Evolutionary conservation across 2,113 vertebrate genomes (phyloP), one percentile per base, ranked within the genome.

Genomic region (Seriola rivoliana): DNA sequence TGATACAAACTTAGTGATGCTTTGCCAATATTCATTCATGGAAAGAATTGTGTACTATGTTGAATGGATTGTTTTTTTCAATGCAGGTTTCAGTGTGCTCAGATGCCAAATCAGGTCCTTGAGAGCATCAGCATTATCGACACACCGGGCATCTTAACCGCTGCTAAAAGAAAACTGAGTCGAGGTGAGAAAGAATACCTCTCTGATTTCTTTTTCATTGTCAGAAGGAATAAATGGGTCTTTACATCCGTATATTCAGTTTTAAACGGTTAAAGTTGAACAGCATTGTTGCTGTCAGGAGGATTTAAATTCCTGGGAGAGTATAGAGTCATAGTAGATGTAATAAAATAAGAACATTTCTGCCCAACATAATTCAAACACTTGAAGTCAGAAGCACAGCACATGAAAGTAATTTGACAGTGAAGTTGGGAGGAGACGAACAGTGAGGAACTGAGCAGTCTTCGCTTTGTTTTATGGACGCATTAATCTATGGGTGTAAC

Each of bases 61-160:
- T 71, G 8, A 40, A 69, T 29, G 21, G 25, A 54, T 50, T 21
- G 36, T 13, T 46, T n/a, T 70, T 75, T 67, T 63, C 40, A 67
- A 42, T 58, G 14, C 83, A 96, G 96, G 91, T 97, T 97, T 89
- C 96, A 97, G 90, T 97, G 97, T 2, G 96, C 95, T 40, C 96
- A 97, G 81, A 85, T 97, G 68, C 96, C 96, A 66, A 97, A 97
- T 82, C 93, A 95, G 72, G 95, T 97, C 57, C 95, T 97, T 64
- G 95, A 97, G 76, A 97, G 95, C 72, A 95, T 97, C 74, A 97
- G 96, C 73, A 95, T 97, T 23, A 97, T 97, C 0, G 97, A 97
- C 92, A 97, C 97, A 0, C 97, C 97, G 0, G 96, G 97, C 21
- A 97, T 97, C 76, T 93, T 97, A 79, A 97, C 97, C 0, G 95